These are phyloP conservation scores for Prionace glauca DNA, from an alignment of 2,797 vertebrate genomes.

Conservation along the genomic window DNA sequence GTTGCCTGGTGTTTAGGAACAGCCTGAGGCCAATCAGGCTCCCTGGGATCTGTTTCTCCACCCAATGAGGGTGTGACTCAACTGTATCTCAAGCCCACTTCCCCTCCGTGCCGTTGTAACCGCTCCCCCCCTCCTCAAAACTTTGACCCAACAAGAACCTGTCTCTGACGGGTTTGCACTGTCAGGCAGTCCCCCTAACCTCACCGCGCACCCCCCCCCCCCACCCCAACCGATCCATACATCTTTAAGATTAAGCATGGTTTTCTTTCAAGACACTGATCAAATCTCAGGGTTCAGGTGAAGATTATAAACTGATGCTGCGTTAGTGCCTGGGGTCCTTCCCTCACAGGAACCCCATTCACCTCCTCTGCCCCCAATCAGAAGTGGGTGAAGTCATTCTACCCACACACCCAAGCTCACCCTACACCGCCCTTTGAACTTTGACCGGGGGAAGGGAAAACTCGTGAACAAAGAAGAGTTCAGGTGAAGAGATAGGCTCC, in stretches of 20 bases:
- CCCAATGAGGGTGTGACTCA: neutral
- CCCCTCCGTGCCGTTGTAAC: neutral
- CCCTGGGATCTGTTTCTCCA: neutral
- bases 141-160: neutral
- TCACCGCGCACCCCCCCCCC: no score
- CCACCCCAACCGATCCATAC: neutral
- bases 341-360: neutral
- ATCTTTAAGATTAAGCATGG: neutral
- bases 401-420: neutral
- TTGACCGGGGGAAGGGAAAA: neutral
- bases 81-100: neutral
- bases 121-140: neutral
- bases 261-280: neutral
- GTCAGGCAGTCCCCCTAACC: neutral
- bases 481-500: neutral
- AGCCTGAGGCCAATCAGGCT: neutral
- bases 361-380: neutral
- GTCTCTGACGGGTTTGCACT: neutral
- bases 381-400: neutral
- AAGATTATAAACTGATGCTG: neutral
- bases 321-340: neutral
- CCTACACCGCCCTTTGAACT: neutral
- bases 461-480: neutral
- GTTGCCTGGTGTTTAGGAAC: neutral
- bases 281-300: constrained; percentile 5